Evolutionary conservation across 2,113 vertebrate genomes (phyloP), one percentile per base, ranked within the genome.

Genomic region (Potamarius usumacintae): DNA sequence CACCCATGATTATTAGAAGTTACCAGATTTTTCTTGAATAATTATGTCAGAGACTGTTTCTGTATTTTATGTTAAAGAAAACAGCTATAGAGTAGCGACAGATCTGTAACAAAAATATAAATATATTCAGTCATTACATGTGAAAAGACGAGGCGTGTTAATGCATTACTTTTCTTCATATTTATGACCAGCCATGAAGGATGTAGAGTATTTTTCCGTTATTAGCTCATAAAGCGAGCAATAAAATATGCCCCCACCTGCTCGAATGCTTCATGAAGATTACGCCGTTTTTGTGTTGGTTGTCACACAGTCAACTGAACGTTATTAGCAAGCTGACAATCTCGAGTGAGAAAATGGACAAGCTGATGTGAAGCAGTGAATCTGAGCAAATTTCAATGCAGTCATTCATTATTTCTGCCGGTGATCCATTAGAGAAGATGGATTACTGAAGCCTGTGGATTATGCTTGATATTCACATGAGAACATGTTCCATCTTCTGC

Each of bases 321-420:
- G 8, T 80, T 69, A 80, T 86, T 86, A 86, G 62, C 48, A 80
- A 57, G 85, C 22, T 87, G 86, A 82, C 55, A 82, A 79, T 50
- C 18, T 82, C 15, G 42, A 87, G 55, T 62, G 79, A 74, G n/a
- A 25, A 55, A 74, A 27, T 72, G 78, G 22, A 57, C 79, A 52
- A 8, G 62, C 67, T 60, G 79, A 53, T n/a, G 62, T 65, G 12
- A 17, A 78, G 25, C 11, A 71, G 34, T 52, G 65, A 74, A 65
- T 71, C 62, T 17, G 20, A 34, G 85, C 50, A 57, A 82, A 62
- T 60, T 20, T 63, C 86, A 17, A 22, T 25, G 18, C 10, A 18
- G 81, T 86, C n/a, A 1, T 74, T 87, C 57, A 53, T 71, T 83
- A 58, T 74, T 76, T 18, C 71, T 62, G 77, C 12, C 52, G 27